phyloP scores from a whole-genome alignment of 2,888 invertebrate genomes.

The Serrognathus titanus region DNA sequence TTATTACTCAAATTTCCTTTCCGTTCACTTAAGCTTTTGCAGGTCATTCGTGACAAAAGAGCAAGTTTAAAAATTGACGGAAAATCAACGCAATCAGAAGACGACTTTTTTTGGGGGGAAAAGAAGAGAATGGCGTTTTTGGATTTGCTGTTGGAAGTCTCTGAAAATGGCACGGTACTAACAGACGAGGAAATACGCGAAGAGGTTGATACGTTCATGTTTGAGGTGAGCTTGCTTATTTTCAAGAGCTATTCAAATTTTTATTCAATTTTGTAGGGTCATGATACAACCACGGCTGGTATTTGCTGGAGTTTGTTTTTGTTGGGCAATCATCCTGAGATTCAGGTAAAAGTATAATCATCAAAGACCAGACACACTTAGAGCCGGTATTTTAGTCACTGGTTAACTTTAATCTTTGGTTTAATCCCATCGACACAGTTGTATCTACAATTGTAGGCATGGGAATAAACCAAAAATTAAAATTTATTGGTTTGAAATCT shows the following conservation, averaged over 20 bases:
- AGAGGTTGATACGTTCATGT: background rate
- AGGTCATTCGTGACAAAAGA: background rate
- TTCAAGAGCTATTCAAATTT: background rate
- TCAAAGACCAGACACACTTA: too few species aligned
- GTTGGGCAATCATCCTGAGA: slow-evolving; percentile 3
- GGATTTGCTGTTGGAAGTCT: background rate
- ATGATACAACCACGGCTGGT: slow-evolving; percentile 3
- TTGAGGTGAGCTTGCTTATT: slow-evolving; percentile 1
- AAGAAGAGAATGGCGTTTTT: background rate
- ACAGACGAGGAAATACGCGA: too few species aligned
- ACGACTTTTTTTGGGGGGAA: background rate
- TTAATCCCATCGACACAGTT: too few species aligned
- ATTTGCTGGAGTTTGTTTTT: slow-evolving; percentile 6
- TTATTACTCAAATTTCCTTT: too few species aligned
- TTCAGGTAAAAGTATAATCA: background rate
- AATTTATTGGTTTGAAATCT: too few species aligned
- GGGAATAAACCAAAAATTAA: too few species aligned
- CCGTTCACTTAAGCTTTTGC: background rate
- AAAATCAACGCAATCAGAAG: too few species aligned
- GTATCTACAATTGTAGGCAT: too few species aligned
- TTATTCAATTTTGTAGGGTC: background rate
- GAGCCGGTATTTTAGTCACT: too few species aligned
- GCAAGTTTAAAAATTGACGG: background rate
- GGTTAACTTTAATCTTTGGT: too few species aligned
- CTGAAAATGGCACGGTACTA: too few species aligned